phyloP scores from a whole-genome alignment of 2,888 invertebrate species.

The Neria commutata region DNA sequence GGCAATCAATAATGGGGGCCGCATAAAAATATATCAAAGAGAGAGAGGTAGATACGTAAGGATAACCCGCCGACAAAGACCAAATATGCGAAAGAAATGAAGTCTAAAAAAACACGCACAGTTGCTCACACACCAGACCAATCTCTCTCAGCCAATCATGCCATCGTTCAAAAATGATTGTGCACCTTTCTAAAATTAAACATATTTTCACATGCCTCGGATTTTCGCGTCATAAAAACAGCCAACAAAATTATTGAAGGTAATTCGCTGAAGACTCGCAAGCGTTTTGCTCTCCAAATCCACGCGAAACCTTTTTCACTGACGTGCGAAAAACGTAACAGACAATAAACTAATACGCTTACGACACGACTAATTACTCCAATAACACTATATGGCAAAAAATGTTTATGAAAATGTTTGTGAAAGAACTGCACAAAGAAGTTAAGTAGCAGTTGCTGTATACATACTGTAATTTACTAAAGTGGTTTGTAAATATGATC shows the following conservation, averaged over 20 bases:
- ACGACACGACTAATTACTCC: too few species aligned
- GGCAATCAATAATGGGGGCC: constrained; percentile 1
- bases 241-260: not conserved
- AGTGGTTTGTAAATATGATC: too few species aligned
- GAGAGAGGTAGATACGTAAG: too few species aligned
- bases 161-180: not conserved
- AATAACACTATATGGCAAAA: too few species aligned
- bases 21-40: not conserved
- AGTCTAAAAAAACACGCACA: not conserved
- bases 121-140: not conserved
- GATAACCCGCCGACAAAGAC: not conserved
- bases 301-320: too few species aligned
- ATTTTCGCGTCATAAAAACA: not conserved
- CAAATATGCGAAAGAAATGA: not conserved
- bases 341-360: too few species aligned
- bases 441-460: too few species aligned
- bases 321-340: too few species aligned
- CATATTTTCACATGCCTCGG: not conserved
- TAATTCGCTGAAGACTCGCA: not conserved
- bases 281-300: too few species aligned
- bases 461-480: too few species aligned
- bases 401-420: too few species aligned
- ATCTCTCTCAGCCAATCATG: not conserved
- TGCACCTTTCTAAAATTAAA: not conserved
- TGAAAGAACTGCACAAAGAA: too few species aligned